phyloP scores from a whole-genome alignment of 1,140 invertebrate genomes.

The Euglossa dilemma region DNA sequence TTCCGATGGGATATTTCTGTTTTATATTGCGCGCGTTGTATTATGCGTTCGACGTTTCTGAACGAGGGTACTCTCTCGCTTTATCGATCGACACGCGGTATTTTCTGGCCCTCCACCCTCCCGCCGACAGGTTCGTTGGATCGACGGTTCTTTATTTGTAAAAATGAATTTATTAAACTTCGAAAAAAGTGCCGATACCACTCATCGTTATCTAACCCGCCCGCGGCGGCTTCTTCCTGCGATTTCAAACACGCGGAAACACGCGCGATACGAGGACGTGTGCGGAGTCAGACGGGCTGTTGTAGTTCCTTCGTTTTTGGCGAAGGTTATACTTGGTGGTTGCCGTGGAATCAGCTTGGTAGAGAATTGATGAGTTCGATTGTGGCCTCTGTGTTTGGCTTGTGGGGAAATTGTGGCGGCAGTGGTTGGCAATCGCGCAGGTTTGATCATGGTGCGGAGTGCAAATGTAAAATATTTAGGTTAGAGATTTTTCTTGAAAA shows the following conservation, averaged over 20 bases:
- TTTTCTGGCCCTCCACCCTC: not conserved
- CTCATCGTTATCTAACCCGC: constrained; percentile 19
- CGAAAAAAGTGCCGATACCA: constrained; percentile 34
- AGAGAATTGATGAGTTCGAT: no score
- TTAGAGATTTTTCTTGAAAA: no score
- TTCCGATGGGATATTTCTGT: not conserved
- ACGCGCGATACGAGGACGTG: no score
- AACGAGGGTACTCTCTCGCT: not conserved
- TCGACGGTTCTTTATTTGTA: constrained; percentile 23
- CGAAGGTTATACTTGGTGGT: no score
- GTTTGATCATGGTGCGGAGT: no score
- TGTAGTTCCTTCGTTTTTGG: constrained; percentile 4
- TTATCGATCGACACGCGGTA: constrained; percentile 7
- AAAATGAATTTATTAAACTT: constrained; percentile 35
- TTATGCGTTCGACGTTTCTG: constrained; percentile 12
- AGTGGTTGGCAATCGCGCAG: no score
- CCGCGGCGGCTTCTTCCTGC: constrained; percentile 1
- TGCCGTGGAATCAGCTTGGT: no score
- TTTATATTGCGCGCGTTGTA: not conserved
- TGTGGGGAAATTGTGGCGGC: no score
- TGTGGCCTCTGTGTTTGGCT: no score
- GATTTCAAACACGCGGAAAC: constrained; percentile 1
- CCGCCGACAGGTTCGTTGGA: not conserved
- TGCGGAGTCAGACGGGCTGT: not conserved
- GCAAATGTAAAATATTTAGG: no score